phyloP scores from a whole-genome alignment of 2,113 vertebrate species.

The Xenopus laevis region DNA sequence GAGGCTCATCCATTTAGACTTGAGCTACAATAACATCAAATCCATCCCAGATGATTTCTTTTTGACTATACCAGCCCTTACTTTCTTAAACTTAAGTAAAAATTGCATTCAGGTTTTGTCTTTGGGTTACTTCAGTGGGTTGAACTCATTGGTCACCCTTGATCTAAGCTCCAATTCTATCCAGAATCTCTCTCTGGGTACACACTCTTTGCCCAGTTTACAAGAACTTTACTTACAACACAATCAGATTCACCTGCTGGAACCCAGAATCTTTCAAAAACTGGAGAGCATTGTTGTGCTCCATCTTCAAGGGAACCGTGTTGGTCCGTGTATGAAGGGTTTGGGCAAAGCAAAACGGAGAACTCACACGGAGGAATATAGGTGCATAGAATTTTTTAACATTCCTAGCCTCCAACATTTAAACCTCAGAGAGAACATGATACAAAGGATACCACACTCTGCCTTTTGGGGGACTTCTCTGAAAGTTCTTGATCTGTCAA shows the following conservation, averaged over 20 bases:
- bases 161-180: slow-evolving; percentile 81
- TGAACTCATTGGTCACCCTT: slow-evolving; percentile 66
- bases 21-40: slow-evolving; percentile 88
- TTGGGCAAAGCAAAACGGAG: slow-evolving; percentile 49
- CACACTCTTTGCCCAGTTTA: slow-evolving; percentile 56
- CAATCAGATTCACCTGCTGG: slow-evolving; percentile 67
- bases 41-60: slow-evolving; percentile 73
- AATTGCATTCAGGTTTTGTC: slow-evolving; percentile 79
- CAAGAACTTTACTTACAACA: slow-evolving; percentile 72
- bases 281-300: slow-evolving; percentile 71
- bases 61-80: slow-evolving; percentile 67
- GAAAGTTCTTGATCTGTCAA: slow-evolving; percentile 75
- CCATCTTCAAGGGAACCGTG: slow-evolving; percentile 74
- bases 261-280: slow-evolving; percentile 65
- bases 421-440: slow-evolving; percentile 73
- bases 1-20: slow-evolving; percentile 75
- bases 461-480: slow-evolving; percentile 74
- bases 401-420: slow-evolving; percentile 66
- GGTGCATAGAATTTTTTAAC: slow-evolving; percentile 71
- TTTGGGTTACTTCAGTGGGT: slow-evolving; percentile 42
- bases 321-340: slow-evolving; percentile 64
- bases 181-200: slow-evolving; percentile 63
- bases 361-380: slow-evolving; percentile 34
- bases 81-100: slow-evolving; percentile 82
- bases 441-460: slow-evolving; percentile 61